Percentiles rank a stretch among this genome's conserved stretches.
Evolutionary conservation across 2,113 vertebrate species (phyloP).

Genomic region (Nesogale talazaci): DNA sequence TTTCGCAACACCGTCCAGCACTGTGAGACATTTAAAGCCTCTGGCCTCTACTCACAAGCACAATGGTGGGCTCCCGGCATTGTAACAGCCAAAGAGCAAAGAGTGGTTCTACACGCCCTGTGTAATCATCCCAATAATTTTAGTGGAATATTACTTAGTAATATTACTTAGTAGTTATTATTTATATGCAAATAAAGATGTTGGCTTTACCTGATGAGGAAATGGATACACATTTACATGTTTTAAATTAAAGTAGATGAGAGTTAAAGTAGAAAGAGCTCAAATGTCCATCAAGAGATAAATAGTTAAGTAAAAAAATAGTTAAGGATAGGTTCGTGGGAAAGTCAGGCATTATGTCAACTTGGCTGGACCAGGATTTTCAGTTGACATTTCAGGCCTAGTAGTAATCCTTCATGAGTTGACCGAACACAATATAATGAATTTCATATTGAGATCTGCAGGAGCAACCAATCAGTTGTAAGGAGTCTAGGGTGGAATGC

Average conservation of each 20-base stretch:
- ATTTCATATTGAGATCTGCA: no score
- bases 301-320: no score
- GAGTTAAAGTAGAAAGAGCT: no score
- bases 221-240: background rate
- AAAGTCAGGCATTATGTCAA: no score
- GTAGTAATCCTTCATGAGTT: no score
- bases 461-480: no score
- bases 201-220: background rate
- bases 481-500: no score
- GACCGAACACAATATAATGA: no score
- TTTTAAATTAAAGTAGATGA: constrained; percentile 19
- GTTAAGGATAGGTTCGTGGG: no score
- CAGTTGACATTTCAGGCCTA: no score
- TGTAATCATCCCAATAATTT: background rate
- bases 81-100: background rate
- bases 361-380: no score
- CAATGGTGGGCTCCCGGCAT: background rate
- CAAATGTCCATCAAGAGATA: no score
- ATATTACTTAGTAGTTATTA: background rate
- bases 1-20: background rate
- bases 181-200: background rate
- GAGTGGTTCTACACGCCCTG: background rate
- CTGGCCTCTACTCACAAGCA: background rate
- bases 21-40: background rate
- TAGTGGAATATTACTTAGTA: background rate